Evolutionary conservation across 1,140 invertebrate genomes (phyloP), one percentile per base, ranked within the genome.

Genomic region (Drosophila tani): DNA sequence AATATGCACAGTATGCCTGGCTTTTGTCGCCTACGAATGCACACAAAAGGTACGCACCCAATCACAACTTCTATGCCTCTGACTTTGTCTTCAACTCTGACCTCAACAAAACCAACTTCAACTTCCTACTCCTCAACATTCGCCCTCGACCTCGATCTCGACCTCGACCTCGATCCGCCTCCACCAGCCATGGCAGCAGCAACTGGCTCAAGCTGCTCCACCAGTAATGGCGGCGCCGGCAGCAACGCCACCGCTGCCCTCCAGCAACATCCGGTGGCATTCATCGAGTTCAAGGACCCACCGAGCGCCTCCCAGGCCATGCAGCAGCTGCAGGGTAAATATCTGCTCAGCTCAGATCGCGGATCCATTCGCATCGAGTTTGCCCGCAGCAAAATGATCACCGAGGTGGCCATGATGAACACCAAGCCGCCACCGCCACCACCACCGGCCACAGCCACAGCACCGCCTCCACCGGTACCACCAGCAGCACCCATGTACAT

Each of bases 281-380:
- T 99, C 95, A 97, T 99, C 94, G 98, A 99, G 95, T 99, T 98
- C 95, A 96, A 96, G 94, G 98, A 98, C 94, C 95, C 98, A 85
- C 94, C 95, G 92, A 97, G 96, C 93, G 98, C 98, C 75, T 95
- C 97, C 84, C 96, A 97, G 90, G 98, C 98, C 84, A 96, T 99
- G 96, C 95, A 96, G 84, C 95, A 96, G 85, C 96, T 99, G 80
- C 98, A 99, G 94, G 98, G 98, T 93, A 97, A 97, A 93, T 97
- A 98, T 93, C 96, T 99, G 78, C 95, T 98, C 92, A 98, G 97
- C 93, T 99, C 98, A 70, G 98, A 99, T 93, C 95, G 97, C 82
- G 98, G 98, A 91, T 97, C 98, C 92, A 98, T 99, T 93, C 96
- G 98, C 93, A 98, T 99, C 93, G 98, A 99, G 95, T 99, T 98